Percentiles rank a stretch among this genome's conserved stretches.
These are phyloP conservation scores for Florisuga fusca DNA, from an alignment of 2,797 vertebrate genomes.

Conservation along the genomic window DNA sequence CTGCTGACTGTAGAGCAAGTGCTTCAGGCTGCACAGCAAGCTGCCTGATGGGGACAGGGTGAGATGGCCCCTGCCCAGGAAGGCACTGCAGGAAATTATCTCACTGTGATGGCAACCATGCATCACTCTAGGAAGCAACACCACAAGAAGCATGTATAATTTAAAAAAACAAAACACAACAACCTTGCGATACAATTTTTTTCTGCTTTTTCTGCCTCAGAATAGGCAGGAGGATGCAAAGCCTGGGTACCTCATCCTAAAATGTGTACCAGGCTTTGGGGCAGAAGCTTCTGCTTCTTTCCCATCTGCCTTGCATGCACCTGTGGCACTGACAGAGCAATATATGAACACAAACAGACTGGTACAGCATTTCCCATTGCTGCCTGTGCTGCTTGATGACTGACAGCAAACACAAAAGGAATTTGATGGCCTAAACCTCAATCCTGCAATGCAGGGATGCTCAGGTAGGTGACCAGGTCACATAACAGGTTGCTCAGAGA, in stretches of 20 bases:
- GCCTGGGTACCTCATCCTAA: not conserved
- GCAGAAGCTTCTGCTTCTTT: not conserved
- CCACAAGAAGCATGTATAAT: not conserved
- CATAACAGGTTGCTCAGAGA: not conserved
- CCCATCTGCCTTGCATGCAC: not conserved
- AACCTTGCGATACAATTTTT: not conserved
- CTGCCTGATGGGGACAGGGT: not conserved
- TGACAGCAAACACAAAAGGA: not conserved
- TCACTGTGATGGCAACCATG: not conserved
- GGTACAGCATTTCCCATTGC: not conserved
- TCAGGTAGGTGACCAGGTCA: not conserved
- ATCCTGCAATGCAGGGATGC: not conserved
- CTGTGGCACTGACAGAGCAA: not conserved
- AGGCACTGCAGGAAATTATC: conserved; percentile 15
- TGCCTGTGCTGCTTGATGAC: not conserved
- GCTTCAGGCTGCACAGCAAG: not conserved
- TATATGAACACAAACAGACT: accelerated
- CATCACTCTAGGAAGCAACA: conserved; percentile 19
- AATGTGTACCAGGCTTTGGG: accelerated
- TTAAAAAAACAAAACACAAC: not conserved
- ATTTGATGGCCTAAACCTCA: not conserved
- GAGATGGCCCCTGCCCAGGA: conserved; percentile 13
- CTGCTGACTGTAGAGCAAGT: not conserved
- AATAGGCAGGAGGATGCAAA: not conserved
- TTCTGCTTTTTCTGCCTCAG: not conserved